phyloP scores from a whole-genome alignment of 2,888 invertebrate genomes.

The Ectemnius cavifrons region DNA sequence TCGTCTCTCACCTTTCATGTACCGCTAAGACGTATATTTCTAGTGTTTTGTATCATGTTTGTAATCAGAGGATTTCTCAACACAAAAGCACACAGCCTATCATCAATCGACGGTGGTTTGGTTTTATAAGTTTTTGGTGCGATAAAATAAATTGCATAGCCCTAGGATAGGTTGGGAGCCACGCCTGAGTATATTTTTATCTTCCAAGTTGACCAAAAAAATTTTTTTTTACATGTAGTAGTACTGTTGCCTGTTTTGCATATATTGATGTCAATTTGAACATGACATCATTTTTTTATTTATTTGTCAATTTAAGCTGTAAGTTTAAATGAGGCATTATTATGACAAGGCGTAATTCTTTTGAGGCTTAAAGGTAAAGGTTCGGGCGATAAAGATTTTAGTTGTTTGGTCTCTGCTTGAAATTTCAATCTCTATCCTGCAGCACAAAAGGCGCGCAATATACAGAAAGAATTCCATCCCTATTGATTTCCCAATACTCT shows the following conservation, averaged over 20 bases:
- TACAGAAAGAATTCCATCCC: neutral
- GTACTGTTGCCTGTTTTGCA: slow-evolving; percentile 69
- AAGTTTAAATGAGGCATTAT: slow-evolving; percentile 78
- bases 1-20: slow-evolving; percentile 77
- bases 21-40: slow-evolving; percentile 73
- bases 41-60: slow-evolving; percentile 72
- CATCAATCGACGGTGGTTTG: slow-evolving; percentile 69
- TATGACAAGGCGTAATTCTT: slow-evolving; percentile 71
- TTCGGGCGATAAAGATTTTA: slow-evolving; percentile 67
- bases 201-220: slow-evolving; percentile 76
- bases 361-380: slow-evolving; percentile 69
- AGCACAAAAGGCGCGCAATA: neutral
- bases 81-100: slow-evolving; percentile 76
- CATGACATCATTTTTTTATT: slow-evolving; percentile 72
- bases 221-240: slow-evolving; percentile 70
- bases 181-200: slow-evolving; percentile 71
- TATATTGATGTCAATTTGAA: slow-evolving; percentile 73
- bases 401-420: slow-evolving; percentile 73
- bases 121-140: slow-evolving; percentile 70
- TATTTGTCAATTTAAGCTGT: slow-evolving; percentile 76
- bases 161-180: slow-evolving; percentile 73
- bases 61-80: slow-evolving; percentile 73
- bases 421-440: slow-evolving; percentile 21
- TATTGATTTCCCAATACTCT: too few species aligned
- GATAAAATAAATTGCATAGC: slow-evolving; percentile 76